Percentiles rank a stretch among this genome's conserved stretches.
Conservation (phyloP, 2,797 vertebrate genomes). For the Xiphophorus birchmanni region DNA sequence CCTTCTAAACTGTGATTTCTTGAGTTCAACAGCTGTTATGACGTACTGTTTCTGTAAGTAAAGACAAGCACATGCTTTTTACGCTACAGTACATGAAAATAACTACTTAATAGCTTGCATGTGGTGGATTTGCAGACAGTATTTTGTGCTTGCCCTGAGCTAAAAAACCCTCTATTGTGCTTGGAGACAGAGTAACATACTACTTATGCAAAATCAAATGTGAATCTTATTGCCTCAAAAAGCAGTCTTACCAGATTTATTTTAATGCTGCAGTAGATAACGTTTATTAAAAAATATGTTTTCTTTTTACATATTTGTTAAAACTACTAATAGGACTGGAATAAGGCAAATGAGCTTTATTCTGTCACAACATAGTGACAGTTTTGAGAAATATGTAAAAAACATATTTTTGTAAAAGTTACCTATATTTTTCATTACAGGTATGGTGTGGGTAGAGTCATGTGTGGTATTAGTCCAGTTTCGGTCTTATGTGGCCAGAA, state of each 20-base stretch:
- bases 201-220: conserved; percentile 36
- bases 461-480: background rate
- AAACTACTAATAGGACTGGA: no score
- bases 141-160: conserved; percentile 12
- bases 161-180: conserved; percentile 17
- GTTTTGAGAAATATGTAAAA: no score
- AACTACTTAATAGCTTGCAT: conserved; percentile 33
- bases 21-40: conserved; percentile 7
- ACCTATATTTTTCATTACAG: background rate
- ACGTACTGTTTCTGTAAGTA: conserved; percentile 4
- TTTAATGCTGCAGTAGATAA: background rate
- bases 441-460: background rate
- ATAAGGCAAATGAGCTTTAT: no score
- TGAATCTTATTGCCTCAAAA: conserved; percentile 11
- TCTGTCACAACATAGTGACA: no score
- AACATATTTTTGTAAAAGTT: no score
- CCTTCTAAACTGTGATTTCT: conserved; percentile 4
- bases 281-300: no score
- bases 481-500: background rate
- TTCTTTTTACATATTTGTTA: no score
- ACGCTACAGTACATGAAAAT: conserved; percentile 13
- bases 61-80: conserved; percentile 9
- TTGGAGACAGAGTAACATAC: conserved; percentile 18
- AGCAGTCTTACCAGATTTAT: conserved; percentile 16
- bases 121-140: conserved; percentile 22